phyloP scores from a whole-genome alignment of 2,797 vertebrate genomes.

The Gymnopithys bicolor region DNA sequence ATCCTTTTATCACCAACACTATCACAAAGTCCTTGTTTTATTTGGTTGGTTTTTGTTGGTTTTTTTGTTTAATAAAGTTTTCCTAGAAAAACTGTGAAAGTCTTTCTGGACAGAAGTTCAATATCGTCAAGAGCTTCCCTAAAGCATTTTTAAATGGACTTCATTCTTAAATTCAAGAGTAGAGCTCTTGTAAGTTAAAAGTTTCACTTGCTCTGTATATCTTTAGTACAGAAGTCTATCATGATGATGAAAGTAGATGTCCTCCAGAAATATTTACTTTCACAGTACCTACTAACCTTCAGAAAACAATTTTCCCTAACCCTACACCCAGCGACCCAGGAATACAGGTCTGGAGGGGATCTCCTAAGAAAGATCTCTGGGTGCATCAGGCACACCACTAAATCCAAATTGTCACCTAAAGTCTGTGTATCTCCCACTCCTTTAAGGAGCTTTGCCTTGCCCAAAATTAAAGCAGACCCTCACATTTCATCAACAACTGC shows the following conservation, averaged over 20 bases:
- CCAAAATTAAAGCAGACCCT: background rate
- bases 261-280: background rate
- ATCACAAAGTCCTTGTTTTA: background rate
- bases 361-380: background rate
- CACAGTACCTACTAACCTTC: background rate
- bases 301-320: background rate
- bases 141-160: background rate
- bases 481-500: background rate
- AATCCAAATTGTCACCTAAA: background rate
- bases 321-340: background rate
- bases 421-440: background rate
- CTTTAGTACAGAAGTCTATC: background rate
- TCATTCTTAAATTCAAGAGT: background rate
- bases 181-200: background rate
- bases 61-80: background rate
- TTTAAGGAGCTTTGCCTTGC: background rate
- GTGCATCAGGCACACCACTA: background rate
- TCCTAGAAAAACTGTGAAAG: background rate
- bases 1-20: background rate
- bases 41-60: background rate
- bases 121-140: background rate
- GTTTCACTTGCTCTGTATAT: background rate
- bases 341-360: background rate
- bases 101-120: background rate
- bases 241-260: background rate